phyloP scores from a whole-genome alignment of 2,888 invertebrate genomes.

The Ochropleura plecta region DNA sequence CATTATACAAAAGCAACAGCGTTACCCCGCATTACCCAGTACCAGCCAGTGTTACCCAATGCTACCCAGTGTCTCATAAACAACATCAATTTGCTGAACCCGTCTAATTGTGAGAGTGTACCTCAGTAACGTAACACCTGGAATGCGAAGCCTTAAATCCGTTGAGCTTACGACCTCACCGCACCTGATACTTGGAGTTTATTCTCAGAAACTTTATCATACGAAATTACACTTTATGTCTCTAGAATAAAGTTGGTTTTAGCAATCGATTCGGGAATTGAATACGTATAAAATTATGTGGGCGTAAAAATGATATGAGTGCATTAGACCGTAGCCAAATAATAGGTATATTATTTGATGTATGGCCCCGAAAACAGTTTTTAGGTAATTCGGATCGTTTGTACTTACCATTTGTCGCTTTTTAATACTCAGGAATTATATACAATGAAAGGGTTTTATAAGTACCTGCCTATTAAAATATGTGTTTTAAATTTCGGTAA shows the following conservation, averaged over 20 bases:
- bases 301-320: constrained; percentile 48
- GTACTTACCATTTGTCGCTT: background rate
- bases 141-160: constrained; percentile 76
- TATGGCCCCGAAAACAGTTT: constrained; percentile 1
- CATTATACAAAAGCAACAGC: constrained; percentile 47
- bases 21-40: constrained; percentile 29
- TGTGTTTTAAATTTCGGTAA: background rate
- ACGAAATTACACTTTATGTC: constrained; percentile 52
- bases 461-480: background rate
- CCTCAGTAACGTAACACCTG: constrained; percentile 74
- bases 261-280: constrained; percentile 15
- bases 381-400: background rate
- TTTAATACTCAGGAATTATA: background rate
- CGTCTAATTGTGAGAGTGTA: constrained; percentile 67
- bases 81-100: constrained; percentile 65
- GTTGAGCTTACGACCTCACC: constrained; percentile 72
- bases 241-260: constrained; percentile 33
- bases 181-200: constrained; percentile 73
- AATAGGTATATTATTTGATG: constrained; percentile 41
- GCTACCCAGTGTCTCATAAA: constrained; percentile 61
- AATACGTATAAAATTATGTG: constrained; percentile 37
- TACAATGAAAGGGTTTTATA: background rate
- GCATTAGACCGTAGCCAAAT: constrained; percentile 37
- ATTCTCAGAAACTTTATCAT: constrained; percentile 60
- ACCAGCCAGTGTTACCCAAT: constrained; percentile 39